Base-by-base conservation (phyloP, 2,888 invertebrate species). In the Nebria brevicollis region DNA sequence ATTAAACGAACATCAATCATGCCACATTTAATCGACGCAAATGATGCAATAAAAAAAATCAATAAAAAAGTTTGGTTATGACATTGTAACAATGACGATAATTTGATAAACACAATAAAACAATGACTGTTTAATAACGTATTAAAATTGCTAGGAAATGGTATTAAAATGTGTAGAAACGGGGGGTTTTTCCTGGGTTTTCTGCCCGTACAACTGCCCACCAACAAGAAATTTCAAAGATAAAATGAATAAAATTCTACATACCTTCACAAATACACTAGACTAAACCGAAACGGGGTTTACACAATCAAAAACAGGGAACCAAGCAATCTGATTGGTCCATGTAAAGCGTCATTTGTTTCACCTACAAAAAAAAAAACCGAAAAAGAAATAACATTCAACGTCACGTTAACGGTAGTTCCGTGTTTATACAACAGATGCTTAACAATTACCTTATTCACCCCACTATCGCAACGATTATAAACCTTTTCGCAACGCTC, bases 231-330 rank as follows among this genome's bases (percentile, higher is more conserved):
- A 87, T 87, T 88, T 89, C 88, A 88, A 87, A 86, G 86, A 87
- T 89, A 89, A 89, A 89, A 89, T 89, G 89, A 87, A 89, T 89
- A 89, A 89, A 89, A 89, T 89, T 89, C 88, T 89, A 89, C 89
- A 87, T 89, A 89, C 89, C 89, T 89, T 88, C 86, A 88, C 88
- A 88, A 88, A 72, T 88, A 89, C 89, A 89, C 89, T 87, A 88
- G 88, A 88, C 72, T 87, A 87, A 87, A 88, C 87, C 87, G 87
- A 88, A 88, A 87, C 89, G 89, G 89, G 89, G 89, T 88, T 88
- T 87, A 86, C 88, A 87, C 85, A 86, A 84, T 86, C 85, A 84
- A 87, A 87, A 88, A 87, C 89, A 89, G 87, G 89, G 89, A 87
- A 88, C 86, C 85, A 86, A 84, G 85, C 85, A 77, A 84, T 85